phyloP scores from a whole-genome alignment of 1,140 invertebrate species.

The Drosophila pandora region DNA sequence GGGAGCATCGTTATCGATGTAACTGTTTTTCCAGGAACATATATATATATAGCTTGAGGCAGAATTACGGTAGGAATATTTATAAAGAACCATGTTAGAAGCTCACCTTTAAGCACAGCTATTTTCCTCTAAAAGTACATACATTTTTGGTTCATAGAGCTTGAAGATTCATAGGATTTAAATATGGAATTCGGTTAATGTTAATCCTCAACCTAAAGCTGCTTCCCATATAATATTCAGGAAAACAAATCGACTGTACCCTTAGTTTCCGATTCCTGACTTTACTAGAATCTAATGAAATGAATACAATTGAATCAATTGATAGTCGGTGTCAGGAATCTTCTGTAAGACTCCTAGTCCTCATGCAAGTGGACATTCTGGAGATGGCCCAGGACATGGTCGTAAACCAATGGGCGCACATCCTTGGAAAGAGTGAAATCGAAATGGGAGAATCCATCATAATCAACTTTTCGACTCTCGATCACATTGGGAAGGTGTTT shows the following conservation, averaged over 20 bases:
- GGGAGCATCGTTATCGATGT: slow-evolving; percentile 1
- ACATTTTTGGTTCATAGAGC: no score
- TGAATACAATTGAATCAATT: slow-evolving; percentile 2
- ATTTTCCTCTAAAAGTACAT: neutral
- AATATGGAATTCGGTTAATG: no score
- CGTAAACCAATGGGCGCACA: slow-evolving; percentile 33
- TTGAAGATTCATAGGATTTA: no score
- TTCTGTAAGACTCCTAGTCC: neutral
- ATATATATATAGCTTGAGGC: neutral
- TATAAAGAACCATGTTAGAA: no score
- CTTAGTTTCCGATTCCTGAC: neutral
- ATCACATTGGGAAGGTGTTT: slow-evolving; percentile 31
- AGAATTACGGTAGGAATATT: no score
- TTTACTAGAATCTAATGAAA: neutral
- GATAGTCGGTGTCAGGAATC: neutral
- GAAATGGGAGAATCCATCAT: slow-evolving; percentile 34
- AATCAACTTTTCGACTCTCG: slow-evolving; percentile 11
- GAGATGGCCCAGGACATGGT: slow-evolving; percentile 10
- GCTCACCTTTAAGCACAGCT: neutral
- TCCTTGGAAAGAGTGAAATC: slow-evolving; percentile 50
- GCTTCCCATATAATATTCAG: no score
- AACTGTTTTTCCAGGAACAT: neutral
- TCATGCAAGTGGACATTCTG: neutral
- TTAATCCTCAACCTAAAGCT: no score
- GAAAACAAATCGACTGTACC: no score